phyloP scores from a whole-genome alignment of 2,113 vertebrate species.

The Crotalus viridis region DNA sequence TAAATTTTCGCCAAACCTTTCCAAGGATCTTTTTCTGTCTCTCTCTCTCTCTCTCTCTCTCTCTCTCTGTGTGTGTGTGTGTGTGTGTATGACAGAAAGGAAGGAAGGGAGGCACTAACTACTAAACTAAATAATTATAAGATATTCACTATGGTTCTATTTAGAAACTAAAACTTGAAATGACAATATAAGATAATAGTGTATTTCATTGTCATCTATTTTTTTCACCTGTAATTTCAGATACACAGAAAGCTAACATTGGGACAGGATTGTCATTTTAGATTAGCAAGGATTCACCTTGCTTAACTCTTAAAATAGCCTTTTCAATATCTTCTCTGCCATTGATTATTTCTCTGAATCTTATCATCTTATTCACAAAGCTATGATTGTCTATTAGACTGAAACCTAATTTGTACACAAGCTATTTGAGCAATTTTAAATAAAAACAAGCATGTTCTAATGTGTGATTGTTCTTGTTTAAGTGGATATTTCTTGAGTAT shows the following conservation, averaged over 20 bases:
- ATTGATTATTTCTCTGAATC: background rate
- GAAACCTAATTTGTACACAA: background rate
- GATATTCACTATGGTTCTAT: background rate
- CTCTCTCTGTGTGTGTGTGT: too few species aligned
- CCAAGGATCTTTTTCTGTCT: background rate
- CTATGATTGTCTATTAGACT: background rate
- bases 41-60: too few species aligned
- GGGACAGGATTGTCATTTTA: background rate
- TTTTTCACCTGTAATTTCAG: background rate
- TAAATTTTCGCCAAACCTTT: background rate
- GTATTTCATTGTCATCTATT: background rate
- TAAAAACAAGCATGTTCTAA: constrained; percentile 1
- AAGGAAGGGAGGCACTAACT: background rate
- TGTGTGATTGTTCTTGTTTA: background rate
- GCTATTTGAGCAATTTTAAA: constrained; percentile 9
- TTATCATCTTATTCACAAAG: background rate
- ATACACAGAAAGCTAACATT: background rate
- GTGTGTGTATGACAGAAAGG: background rate
- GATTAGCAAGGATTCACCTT: background rate
- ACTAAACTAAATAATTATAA: background rate
- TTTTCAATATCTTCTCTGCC: background rate
- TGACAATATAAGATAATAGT: background rate
- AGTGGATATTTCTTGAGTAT: background rate
- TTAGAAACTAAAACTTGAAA: background rate
- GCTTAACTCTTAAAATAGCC: background rate